These are phyloP conservation scores for Drosophila dunni DNA, from an alignment of 1,140 invertebrate genomes.

Conservation along the genomic window DNA sequence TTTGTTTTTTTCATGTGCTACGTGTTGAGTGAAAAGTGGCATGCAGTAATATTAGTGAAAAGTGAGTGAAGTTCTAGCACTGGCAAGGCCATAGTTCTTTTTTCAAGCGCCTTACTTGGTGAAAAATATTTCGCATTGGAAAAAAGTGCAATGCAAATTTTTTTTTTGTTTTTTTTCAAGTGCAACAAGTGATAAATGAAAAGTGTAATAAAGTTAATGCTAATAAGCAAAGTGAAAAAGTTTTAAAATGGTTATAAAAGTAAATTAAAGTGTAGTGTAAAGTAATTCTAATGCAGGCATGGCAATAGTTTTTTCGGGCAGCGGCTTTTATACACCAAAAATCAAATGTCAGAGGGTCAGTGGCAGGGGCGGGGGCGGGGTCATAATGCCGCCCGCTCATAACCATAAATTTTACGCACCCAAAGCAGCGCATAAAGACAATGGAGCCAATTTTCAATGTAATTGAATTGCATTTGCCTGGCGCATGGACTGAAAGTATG, in stretches of 20 bases:
- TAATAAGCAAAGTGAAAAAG: background rate
- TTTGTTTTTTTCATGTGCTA: too few relatives aligned
- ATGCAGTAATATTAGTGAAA: too few relatives aligned
- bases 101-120: background rate
- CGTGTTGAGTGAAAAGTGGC: too few relatives aligned
- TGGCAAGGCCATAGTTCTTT: too few relatives aligned
- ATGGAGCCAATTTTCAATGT: conserved; percentile 67
- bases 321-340: conserved; percentile 57
- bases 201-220: too few relatives aligned
- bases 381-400: conserved; percentile 69
- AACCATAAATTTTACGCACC: conserved; percentile 80
- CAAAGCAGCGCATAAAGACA: conserved; percentile 59
- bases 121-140: background rate
- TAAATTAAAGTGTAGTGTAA: conserved; percentile 3
- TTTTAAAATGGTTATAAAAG: background rate
- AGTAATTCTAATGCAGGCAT: background rate
- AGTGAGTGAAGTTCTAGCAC: too few relatives aligned
- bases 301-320: conserved; percentile 11
- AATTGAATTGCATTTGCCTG: conserved; percentile 73
- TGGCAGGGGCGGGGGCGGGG: conserved; percentile 55
- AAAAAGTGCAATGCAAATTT: background rate
- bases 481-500: conserved; percentile 21
- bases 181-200: background rate
- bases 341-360: conserved; percentile 73
- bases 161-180: background rate